Evolutionary conservation across 1,140 invertebrate genomes (phyloP).

Genomic region (Drosophila pectinifera): DNA sequence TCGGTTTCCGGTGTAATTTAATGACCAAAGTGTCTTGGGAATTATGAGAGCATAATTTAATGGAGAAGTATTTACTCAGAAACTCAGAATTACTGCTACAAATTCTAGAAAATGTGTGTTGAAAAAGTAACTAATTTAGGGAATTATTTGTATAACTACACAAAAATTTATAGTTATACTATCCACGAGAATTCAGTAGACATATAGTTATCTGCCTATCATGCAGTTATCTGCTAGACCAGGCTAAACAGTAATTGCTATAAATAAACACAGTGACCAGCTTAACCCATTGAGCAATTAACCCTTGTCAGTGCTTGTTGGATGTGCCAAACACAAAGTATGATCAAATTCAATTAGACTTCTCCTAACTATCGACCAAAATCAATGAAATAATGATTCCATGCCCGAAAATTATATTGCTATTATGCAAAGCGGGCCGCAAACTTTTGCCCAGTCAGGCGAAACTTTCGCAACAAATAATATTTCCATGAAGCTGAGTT

Average conservation of each 20-base stretch:
- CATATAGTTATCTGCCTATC: too few relatives aligned
- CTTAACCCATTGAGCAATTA: background rate
- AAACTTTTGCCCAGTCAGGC: conserved; percentile 22
- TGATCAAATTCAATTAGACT: conserved; percentile 30
- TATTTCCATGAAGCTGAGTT: conserved; percentile 41
- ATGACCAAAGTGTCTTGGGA: too few relatives aligned
- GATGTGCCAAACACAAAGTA: background rate
- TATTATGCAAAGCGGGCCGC: conserved; percentile 43
- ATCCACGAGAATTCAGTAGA: too few relatives aligned
- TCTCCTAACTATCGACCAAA: conserved; percentile 33
- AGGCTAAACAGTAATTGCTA: background rate
- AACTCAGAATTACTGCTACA: too few relatives aligned
- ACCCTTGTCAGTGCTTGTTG: background rate
- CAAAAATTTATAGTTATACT: background rate
- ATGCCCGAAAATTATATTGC: conserved; percentile 37
- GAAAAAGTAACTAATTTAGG: too few relatives aligned
- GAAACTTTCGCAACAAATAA: conserved; percentile 54
- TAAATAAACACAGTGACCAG: background rate
- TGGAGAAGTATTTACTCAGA: too few relatives aligned
- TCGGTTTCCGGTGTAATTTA: too few relatives aligned
- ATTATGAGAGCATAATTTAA: too few relatives aligned
- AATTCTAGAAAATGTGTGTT: too few relatives aligned
- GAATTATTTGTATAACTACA: too few relatives aligned
- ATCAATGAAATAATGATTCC: conserved; percentile 46
- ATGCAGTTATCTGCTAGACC: too few relatives aligned